A percentile compares a stretch with the other conserved stretches of the same genome.
Conservation (phyloP, 2,113 vertebrate species). For the Pteruthius melanotis region DNA sequence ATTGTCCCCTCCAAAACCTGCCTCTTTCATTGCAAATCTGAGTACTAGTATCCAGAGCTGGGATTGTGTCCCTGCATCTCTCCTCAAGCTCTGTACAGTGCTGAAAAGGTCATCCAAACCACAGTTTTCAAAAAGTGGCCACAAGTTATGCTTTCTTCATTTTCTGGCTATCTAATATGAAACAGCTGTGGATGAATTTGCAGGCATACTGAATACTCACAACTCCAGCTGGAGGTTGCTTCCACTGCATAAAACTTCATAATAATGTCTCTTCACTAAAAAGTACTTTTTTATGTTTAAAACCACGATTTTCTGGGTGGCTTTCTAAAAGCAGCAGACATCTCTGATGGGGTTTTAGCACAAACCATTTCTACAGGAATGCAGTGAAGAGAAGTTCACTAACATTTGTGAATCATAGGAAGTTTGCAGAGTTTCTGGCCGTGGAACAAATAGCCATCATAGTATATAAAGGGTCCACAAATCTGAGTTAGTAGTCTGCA, state of each 20-base stretch:
- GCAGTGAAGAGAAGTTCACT: not conserved
- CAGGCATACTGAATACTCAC: not conserved
- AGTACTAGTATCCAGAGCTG: not conserved
- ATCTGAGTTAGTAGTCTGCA: not conserved
- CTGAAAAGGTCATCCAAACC: not conserved
- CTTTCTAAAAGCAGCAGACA: not conserved
- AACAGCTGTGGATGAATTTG: not conserved
- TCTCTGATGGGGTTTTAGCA: not conserved
- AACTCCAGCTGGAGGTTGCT: not conserved
- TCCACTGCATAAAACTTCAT: not conserved
- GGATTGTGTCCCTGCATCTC: not conserved
- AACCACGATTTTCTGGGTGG: not conserved
- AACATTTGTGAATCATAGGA: not conserved
- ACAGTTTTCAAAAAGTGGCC: not conserved
- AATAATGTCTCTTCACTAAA: not conserved
- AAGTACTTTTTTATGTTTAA: not conserved
- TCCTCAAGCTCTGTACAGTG: not conserved
- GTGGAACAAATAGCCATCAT: not conserved
- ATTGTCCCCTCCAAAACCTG: not conserved
- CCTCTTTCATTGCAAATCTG: not conserved
- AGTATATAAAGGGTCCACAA: not conserved
- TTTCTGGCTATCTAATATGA: not conserved
- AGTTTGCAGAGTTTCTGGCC: not conserved
- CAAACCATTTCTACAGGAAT: not conserved
- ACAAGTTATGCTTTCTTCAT: not conserved